Conservation (phyloP, 2,797 vertebrate species). For the Malurus splendens region DNA sequence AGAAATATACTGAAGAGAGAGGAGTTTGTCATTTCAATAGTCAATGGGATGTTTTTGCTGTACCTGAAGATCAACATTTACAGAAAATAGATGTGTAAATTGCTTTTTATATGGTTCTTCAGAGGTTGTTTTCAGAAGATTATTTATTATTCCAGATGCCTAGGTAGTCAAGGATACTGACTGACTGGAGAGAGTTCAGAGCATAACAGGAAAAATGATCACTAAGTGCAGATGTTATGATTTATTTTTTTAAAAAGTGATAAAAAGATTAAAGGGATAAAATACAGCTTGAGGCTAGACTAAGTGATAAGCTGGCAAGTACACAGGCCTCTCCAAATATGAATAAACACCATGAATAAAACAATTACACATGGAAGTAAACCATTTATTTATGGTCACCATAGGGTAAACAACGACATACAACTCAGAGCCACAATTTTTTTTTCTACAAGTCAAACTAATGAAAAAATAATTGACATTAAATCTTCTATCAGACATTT, state of each 20-base stretch:
- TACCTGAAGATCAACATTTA: constrained; percentile 23
- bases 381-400: not conserved
- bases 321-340: not conserved
- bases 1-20: not conserved
- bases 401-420: not conserved
- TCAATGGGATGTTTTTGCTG: not conserved
- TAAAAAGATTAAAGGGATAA: not conserved
- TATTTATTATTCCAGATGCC: constrained; percentile 1
- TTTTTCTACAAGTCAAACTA: not conserved
- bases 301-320: not conserved
- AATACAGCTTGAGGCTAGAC: not conserved
- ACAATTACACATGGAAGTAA: not conserved
- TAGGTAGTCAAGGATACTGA: not conserved
- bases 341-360: not conserved
- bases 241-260: not conserved
- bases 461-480: not conserved
- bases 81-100: constrained; percentile 2
- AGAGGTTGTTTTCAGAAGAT: not conserved
- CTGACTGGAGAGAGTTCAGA: not conserved
- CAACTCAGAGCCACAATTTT: not conserved
- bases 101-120: not conserved
- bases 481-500: not conserved
- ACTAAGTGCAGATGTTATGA: not conserved
- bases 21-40: not conserved
- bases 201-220: not conserved